Base-by-base conservation (phyloP, 2,113 vertebrate genomes). In the Erythrocercus mccallii region DNA sequence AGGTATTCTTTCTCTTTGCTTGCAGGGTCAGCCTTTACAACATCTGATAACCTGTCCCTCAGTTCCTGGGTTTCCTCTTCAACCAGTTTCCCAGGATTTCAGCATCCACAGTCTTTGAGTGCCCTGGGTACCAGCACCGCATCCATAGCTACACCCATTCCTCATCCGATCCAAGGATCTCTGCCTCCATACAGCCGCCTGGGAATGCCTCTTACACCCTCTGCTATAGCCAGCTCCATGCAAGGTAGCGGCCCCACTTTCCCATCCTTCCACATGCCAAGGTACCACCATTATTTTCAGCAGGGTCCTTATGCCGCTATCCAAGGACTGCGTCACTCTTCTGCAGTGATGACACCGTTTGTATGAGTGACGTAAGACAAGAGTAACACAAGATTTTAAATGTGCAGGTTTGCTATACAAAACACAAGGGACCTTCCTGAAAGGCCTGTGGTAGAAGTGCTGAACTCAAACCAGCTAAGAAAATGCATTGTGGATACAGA, bases 271-370 rank as follows among this genome's bases (percentile, higher is more conserved):
- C 99, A 99, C 98, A 99, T 99, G 99, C 99, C 99, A 1, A 98
- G 99, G 84, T 99, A 99, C 96, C 99, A 99, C 94, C 99, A 99
- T 96, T 99, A 99, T 96, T 99, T 99, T 82, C 99, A 99, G 98
- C 99, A 99, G 97, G 99, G 99, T 80, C 99, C 99, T 71, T 99
- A 99, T 11, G 99, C 99, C 23, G 99, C 99, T 92, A 99, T 99
- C 96, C 99, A 99, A 95, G 99, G 99, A 99, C 99, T 99, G 82
- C 99, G 99, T 73, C 99, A 99, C 96, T 99, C 99, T 86, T 99
- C 99, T 1, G 98, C 99, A 21, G 99, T 99, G 96, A 99, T 99
- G 99, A 99, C 99, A 0, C 99, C 99, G 1, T 99, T 99, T 35
- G 99, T 99, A 99, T 99, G 99, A 99, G 97, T 97, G 95, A 71